Evolutionary conservation across 2,113 vertebrate species (phyloP).

Genomic region (Hepsetus odoe): DNA sequence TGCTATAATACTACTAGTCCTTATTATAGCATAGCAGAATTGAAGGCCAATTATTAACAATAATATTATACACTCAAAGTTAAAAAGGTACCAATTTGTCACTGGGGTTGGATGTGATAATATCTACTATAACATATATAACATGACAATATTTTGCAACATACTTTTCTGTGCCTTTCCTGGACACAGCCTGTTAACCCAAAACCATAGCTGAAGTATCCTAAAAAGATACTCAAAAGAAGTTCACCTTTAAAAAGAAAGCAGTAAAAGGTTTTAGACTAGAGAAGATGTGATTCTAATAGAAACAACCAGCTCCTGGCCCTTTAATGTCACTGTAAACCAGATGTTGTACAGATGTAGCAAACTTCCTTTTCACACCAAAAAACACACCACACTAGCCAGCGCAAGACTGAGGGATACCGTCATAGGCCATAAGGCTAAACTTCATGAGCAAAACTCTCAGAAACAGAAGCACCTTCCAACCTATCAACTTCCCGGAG

Average conservation of each 20-base stretch:
- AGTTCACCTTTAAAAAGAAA: constrained; percentile 20
- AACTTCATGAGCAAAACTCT: constrained; percentile 28
- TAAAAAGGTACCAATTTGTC: no score
- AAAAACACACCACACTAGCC: constrained; percentile 59
- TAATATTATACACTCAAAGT: no score
- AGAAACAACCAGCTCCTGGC: constrained; percentile 46
- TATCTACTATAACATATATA: no score
- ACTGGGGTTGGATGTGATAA: no score
- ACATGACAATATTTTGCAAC: no score
- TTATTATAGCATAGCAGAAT: no score
- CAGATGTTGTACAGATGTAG: constrained; percentile 77
- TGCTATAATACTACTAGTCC: no score
- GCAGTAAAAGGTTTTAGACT: constrained; percentile 27
- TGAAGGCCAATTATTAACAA: no score
- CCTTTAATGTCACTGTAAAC: constrained; percentile 67
- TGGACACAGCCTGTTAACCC: no score
- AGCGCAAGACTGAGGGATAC: constrained; percentile 22
- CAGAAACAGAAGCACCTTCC: not conserved
- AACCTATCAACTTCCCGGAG: no score
- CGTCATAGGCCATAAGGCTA: constrained; percentile 25
- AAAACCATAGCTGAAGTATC: not conserved
- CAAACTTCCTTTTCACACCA: constrained; percentile 53
- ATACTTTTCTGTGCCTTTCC: no score
- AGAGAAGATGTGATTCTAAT: constrained; percentile 52
- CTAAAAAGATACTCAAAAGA: not conserved